These are phyloP conservation scores for Cynopterus sphinx DNA, from an alignment of 2,797 vertebrate genomes.

Conservation along the genomic window DNA sequence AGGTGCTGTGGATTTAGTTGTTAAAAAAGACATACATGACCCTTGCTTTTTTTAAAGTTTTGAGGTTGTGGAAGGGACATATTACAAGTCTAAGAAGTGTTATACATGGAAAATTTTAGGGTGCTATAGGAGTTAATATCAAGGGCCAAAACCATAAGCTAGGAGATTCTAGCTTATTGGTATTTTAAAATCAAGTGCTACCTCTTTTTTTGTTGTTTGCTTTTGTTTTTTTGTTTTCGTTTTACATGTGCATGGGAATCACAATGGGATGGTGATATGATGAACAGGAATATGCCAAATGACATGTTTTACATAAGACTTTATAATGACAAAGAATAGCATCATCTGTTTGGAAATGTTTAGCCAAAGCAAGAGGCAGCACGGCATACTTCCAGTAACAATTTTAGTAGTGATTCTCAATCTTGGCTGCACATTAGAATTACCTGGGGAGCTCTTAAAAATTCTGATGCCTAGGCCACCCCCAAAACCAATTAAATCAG, in stretches of 20 bases:
- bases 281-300: background rate
- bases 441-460: constrained; percentile 48
- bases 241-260: background rate
- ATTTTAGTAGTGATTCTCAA: constrained; percentile 18
- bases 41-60: background rate
- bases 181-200: background rate
- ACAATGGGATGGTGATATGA: background rate
- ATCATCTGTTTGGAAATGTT: constrained; percentile 20
- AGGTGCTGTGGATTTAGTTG: background rate
- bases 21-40: background rate
- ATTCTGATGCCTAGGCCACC: constrained; percentile 48
- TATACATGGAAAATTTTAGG: background rate
- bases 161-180: background rate
- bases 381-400: background rate
- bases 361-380: background rate
- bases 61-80: background rate
- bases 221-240: background rate
- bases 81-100: background rate
- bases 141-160: background rate
- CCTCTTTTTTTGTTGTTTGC: background rate
- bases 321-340: background rate
- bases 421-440: constrained; percentile 15
- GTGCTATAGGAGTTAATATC: background rate
- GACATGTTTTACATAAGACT: background rate
- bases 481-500: constrained; percentile 57